A percentile compares a stretch with the other conserved stretches of the same genome.
These are phyloP conservation scores for Venusia cambrica DNA, from an alignment of 2,888 invertebrate genomes.

Conservation along the genomic window DNA sequence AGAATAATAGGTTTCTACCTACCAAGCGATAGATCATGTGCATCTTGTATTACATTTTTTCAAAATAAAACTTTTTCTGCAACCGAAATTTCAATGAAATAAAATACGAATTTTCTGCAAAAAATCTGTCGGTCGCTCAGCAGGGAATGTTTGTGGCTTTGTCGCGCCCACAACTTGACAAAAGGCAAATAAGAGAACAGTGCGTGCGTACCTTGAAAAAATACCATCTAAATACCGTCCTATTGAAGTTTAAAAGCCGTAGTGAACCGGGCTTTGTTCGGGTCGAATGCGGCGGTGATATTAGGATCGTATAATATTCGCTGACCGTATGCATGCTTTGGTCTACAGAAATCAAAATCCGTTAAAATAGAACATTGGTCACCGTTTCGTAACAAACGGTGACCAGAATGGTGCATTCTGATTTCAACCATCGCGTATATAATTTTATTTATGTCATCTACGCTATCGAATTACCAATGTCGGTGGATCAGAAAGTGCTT, in stretches of 20 bases:
- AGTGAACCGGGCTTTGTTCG: constrained; percentile 69
- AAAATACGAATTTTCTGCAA: constrained; percentile 71
- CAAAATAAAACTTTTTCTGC: constrained; percentile 52
- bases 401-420: constrained; percentile 21
- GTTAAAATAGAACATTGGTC: constrained; percentile 40
- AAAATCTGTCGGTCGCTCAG: constrained; percentile 71
- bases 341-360: constrained; percentile 29
- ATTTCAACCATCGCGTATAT: constrained; percentile 43
- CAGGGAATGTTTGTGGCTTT: constrained; percentile 77
- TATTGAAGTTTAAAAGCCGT: constrained; percentile 79
- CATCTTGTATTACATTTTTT: constrained; percentile 69
- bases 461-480: constrained; percentile 41
- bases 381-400: constrained; percentile 35
- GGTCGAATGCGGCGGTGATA: constrained; percentile 73
- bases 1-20: constrained; percentile 57
- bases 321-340: constrained; percentile 36
- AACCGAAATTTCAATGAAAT: constrained; percentile 65
- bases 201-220: constrained; percentile 57
- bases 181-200: constrained; percentile 79
- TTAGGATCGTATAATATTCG: constrained; percentile 71
- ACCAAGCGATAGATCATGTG: constrained; percentile 67
- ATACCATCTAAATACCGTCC: constrained; percentile 75
- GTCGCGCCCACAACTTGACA: constrained; percentile 78
- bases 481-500: constrained; percentile 45
- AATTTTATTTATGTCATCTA: constrained; percentile 52